Evolutionary conservation across 2,797 vertebrate genomes (phyloP), one percentile per base, ranked within the genome.

Genomic region (Siniperca obscura): DNA sequence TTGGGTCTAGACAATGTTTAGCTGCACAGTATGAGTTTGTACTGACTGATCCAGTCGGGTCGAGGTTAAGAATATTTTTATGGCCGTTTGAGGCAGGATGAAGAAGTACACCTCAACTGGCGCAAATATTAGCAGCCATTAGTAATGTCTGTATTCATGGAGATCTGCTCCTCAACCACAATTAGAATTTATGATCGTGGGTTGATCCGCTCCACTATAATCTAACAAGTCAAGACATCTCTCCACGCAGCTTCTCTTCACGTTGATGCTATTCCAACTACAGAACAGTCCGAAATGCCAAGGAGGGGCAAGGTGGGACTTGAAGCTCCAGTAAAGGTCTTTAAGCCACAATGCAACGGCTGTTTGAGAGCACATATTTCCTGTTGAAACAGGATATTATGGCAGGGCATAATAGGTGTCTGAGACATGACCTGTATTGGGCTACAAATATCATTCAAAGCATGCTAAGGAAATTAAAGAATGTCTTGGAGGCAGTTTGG

Each of bases 311-410:
- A 60, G 36, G 78, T 70, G 67, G 78, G 74, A 57, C 52, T 71
- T 70, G 38, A 60, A 84, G 73, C 68, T 72, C 57, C 52, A 62
- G 57, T 22, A 21, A 81, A 83, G 55, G 71, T 80, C 56, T 89
- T 69, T 9, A 67, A 82, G 70, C 73, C 59, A 76, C 70, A 82
- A 78, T 72, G 46, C 75, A 76, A 71, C 1, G 12, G n/a, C 71
- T 86, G 85, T 82, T 62, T 60, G 59, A 81, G 53, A 87, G 66
- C 50, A 44, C 1, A 3, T 3, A 64, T 88, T 89, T 88, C 76
- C 85, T 87, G 76, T 76, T 82, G 72, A 83, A 87, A 87, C 81
- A 84, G 81, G 64, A 90, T 59, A 74, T 74, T 57, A 76, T 46
- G 69, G 78, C 75, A 62, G 66, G 61, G 76, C 50, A 61, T 57